Evolutionary conservation across 1,140 invertebrate genomes (phyloP), one percentile per base, ranked within the genome.

Genomic region (Papilio machaon): DNA sequence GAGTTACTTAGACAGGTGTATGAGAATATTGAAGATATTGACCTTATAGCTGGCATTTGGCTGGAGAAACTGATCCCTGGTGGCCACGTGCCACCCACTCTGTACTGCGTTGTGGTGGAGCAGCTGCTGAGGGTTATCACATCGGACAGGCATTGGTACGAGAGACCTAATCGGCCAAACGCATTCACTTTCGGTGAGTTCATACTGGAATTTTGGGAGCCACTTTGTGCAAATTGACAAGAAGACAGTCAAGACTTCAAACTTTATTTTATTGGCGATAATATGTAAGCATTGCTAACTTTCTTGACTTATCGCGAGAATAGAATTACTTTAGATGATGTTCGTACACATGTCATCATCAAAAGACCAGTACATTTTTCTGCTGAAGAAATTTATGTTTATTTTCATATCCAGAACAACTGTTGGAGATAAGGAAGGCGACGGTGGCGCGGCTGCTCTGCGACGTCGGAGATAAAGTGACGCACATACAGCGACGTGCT

Each of bases 371-470:
- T 43, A 43, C 38, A 43, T 43, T 43, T 43, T 1, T 43, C 7
- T 52, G 4, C 10, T 49, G 17, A 6, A 17, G 49, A 17, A 52
- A 17, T 5, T 17, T 17, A 52, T 6, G 15, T 17, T 4, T 81
- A 19, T 52, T 82, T 73, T 10, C 52, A 87, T 95, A 74, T 30
- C 6, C 86, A 98, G 97, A 97, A 86, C 98, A 99, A 97, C 91
- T 99, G 8, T 95, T 95, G 67, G 97, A 99, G 94, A 97, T 99
- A 83, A 95, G 98, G n/a, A 98, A 98, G 90, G 94, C 96, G 0
- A 97, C 96, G 73, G 96, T 99, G 81, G 97, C 98, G 0, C 95
- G 97, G 81, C 91, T 99, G 9, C 92, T 99, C 38, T 99, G 99
- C 89, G 97, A 99, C 87, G 99, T 99, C 87, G 96, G 96, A 7